Conservation (phyloP, 2,888 invertebrate species). For the Carpatolechia fugitivella region DNA sequence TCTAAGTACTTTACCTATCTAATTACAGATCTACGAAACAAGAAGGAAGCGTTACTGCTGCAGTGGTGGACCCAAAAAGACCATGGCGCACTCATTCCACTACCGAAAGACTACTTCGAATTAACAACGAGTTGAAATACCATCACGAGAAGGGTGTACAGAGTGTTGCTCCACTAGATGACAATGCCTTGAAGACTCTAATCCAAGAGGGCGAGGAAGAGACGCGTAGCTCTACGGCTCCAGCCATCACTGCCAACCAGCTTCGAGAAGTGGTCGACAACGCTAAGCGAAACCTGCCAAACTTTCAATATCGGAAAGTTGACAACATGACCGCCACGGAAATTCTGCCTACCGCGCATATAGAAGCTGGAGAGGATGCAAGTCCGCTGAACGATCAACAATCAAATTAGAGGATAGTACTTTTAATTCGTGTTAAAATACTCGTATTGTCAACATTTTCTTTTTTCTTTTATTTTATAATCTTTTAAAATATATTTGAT, state of each 20-base stretch:
- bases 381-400: background rate
- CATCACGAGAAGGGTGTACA: constrained; percentile 49
- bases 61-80: constrained; percentile 49
- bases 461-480: too few relatives aligned
- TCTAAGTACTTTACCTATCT: too few relatives aligned
- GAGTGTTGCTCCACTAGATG: constrained; percentile 45
- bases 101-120: constrained; percentile 59
- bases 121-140: constrained; percentile 58
- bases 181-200: constrained; percentile 50
- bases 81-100: constrained; percentile 65
- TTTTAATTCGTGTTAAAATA: too few relatives aligned
- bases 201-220: constrained; percentile 50
- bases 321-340: constrained; percentile 59
- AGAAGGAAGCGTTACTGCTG: constrained; percentile 21
- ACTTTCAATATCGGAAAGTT: constrained; percentile 60
- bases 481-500: too few relatives aligned
- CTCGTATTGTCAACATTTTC: too few relatives aligned
- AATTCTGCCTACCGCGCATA: constrained; percentile 51
- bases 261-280: constrained; percentile 56
- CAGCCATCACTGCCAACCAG: constrained; percentile 37
- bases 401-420: background rate
- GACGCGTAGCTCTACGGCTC: constrained; percentile 20
- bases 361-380: background rate
- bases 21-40: constrained; percentile 38
- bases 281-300: constrained; percentile 57